A percentile compares a stretch with the other conserved stretches of the same genome.
These are phyloP conservation scores for Lycaon pictus DNA, from an alignment of 2,113 vertebrate genomes.

Conservation along the genomic window DNA sequence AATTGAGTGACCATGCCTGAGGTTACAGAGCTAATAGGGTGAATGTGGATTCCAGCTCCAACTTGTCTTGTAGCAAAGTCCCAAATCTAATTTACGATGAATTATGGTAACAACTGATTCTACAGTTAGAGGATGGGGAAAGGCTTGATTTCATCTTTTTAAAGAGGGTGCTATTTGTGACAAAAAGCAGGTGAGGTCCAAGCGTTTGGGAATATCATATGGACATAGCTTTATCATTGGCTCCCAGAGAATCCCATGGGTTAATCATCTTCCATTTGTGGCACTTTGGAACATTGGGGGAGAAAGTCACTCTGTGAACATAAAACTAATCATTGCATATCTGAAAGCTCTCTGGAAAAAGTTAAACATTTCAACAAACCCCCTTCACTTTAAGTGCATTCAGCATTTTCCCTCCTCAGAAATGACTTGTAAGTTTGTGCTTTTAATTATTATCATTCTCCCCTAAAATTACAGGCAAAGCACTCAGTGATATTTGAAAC, in stretches of 20 bases:
- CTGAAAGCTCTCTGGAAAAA: conserved; percentile 87
- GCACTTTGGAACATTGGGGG: background rate
- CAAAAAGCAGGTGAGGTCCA: background rate
- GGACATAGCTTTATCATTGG: background rate
- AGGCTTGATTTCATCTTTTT: conserved; percentile 1
- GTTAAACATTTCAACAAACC: conserved; percentile 85
- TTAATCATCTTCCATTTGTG: conserved; percentile 48
- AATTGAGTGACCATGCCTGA: background rate
- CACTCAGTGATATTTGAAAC: conserved; percentile 88
- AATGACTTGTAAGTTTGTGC: conserved; percentile 87
- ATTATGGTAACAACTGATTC: background rate
- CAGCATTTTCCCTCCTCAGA: conserved; percentile 85
- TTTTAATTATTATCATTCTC: conserved; percentile 91
- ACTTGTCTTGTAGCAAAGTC: background rate
- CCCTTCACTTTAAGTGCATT: conserved; percentile 80
- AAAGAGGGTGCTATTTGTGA: background rate
- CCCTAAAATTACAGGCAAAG: conserved; percentile 89
- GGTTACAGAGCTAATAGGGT: background rate
- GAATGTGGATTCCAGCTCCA: background rate
- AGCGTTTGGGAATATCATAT: background rate
- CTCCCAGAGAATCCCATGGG: background rate
- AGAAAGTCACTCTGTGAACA: conserved; percentile 64
- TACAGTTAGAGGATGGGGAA: background rate
- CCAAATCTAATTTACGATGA: background rate
- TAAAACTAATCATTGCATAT: conserved; percentile 80